These are phyloP conservation scores for Bujurquina vittata DNA, from an alignment of 2,113 vertebrate genomes.

Conservation along the genomic window DNA sequence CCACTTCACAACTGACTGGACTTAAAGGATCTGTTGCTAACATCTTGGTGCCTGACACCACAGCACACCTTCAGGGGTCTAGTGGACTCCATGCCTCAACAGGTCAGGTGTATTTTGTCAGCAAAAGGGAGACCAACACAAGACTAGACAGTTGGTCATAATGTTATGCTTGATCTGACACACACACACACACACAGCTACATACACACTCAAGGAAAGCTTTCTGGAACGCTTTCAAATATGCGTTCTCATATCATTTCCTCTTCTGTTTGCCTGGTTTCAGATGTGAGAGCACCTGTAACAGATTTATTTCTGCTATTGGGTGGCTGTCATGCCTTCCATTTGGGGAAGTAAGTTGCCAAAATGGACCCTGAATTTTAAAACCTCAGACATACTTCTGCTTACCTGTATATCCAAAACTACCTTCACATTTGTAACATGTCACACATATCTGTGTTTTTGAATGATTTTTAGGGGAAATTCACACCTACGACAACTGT, in stretches of 20 bases:
- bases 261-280: neutral
- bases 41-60: no score
- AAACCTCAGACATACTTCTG: neutral
- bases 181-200: no score
- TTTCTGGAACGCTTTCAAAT: neutral
- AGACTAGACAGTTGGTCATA: no score
- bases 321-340: neutral
- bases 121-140: no score
- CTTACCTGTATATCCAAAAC: neutral
- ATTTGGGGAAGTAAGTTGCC: neutral
- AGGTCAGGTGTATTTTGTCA: no score
- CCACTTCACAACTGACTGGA: no score
- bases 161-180: no score
- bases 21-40: no score
- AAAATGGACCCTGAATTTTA: neutral
- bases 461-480: neutral
- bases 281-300: neutral
- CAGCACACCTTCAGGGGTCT: no score
- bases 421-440: neutral
- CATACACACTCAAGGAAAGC: neutral
- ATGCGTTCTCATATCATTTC: neutral
- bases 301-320: neutral
- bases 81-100: no score
- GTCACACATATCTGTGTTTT: neutral
- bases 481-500: neutral